Conservation (phyloP, 2,888 invertebrate species). For the Agonopterix subpropinquella region DNA sequence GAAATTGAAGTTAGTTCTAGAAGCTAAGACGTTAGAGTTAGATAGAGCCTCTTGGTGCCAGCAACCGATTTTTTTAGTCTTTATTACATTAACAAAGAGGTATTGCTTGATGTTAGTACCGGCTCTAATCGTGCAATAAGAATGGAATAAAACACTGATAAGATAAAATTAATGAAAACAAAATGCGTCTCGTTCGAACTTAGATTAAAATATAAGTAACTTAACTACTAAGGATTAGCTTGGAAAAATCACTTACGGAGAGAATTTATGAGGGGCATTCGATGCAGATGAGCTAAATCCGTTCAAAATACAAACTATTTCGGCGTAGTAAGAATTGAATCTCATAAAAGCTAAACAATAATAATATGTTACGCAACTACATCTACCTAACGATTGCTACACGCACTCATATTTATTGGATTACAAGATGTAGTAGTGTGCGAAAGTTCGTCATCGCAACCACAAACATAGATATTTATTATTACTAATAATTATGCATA, state of each 20-base stretch:
- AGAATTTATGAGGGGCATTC: too few relatives aligned
- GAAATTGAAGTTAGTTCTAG: too few relatives aligned
- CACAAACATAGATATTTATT: constrained; percentile 2
- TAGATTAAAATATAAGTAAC: too few relatives aligned
- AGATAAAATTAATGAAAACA: constrained; percentile 33
- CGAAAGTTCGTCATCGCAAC: constrained; percentile 15
- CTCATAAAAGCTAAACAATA: constrained; percentile 29
- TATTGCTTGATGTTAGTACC: neutral
- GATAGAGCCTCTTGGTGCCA: too few relatives aligned
- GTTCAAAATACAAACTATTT: too few relatives aligned
- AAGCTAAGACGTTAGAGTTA: too few relatives aligned
- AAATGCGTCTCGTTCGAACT: constrained; percentile 15
- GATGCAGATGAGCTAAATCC: too few relatives aligned
- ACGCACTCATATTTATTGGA: constrained; percentile 34
- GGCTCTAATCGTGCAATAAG: constrained; percentile 20
- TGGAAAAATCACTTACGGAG: too few relatives aligned
- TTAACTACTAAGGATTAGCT: too few relatives aligned
- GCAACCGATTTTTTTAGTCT: too few relatives aligned
- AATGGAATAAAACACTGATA: constrained; percentile 40
- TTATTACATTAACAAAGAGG: too few relatives aligned
- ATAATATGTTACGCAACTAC: constrained; percentile 24
- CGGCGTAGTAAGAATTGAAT: constrained; percentile 14
- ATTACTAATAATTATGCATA: too few relatives aligned
- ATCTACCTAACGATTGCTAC: constrained; percentile 5
- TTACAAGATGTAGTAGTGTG: constrained; percentile 32